Conservation (phyloP, 2,113 vertebrate species). For the Pipa parva region DNA sequence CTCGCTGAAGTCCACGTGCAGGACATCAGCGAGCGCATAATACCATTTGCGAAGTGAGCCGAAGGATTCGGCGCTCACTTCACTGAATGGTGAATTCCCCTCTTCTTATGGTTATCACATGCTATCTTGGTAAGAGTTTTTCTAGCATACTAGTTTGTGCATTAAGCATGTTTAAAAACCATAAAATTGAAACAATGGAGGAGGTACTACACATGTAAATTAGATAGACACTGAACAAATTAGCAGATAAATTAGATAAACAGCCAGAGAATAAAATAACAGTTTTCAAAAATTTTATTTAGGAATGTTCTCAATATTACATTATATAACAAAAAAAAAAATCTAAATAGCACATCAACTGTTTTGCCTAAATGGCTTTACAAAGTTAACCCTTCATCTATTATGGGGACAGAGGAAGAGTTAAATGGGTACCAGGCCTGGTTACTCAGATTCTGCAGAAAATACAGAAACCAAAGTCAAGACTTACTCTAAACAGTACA, state of each 20-base stretch:
- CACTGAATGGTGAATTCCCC: no score
- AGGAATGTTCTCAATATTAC: constrained; percentile 83
- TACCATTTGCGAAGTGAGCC: no score
- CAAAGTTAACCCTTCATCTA: constrained; percentile 49
- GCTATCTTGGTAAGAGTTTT: no score
- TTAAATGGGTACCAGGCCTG: constrained; percentile 71
- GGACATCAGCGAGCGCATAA: no score
- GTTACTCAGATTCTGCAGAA: constrained; percentile 71
- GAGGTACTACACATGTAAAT: no score
- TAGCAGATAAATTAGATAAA: fast-evolving
- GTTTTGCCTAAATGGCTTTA: constrained; percentile 56
- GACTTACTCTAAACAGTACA: constrained; percentile 59
- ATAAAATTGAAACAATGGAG: no score
- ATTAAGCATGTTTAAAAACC: no score
- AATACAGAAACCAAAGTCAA: constrained; percentile 66
- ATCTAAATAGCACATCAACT: constrained; percentile 72
- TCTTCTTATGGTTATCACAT: no score
- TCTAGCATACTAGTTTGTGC: no score
- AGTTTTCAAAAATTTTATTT: constrained; percentile 78
- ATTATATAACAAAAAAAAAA: constrained; percentile 77
- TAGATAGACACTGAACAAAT: no score
- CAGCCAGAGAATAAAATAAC: constrained; percentile 39
- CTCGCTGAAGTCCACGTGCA: no score
- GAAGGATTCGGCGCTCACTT: no score
- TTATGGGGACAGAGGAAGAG: constrained; percentile 3